phyloP scores from a whole-genome alignment of 2,888 invertebrate species.

The Lottia scabra region DNA sequence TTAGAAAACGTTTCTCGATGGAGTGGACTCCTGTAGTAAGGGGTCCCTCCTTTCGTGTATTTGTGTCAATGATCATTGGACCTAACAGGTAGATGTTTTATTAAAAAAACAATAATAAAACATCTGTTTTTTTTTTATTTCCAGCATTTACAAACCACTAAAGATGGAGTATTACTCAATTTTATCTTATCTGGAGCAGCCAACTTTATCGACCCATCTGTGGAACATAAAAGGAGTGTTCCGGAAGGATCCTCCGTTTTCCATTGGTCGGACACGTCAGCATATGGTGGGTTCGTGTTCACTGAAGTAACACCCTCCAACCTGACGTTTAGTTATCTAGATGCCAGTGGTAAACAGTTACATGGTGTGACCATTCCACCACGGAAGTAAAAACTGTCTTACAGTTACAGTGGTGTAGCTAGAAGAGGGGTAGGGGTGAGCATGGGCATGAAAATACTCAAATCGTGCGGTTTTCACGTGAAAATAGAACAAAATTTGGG shows the following conservation, averaged over 20 bases:
- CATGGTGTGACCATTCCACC: slow-evolving; percentile 51
- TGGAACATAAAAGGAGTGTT: slow-evolving; percentile 55
- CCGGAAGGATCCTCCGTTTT: slow-evolving; percentile 57
- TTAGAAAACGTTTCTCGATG: too few relatives aligned
- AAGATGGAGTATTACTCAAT: slow-evolving; percentile 53
- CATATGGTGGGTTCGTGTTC: slow-evolving; percentile 66
- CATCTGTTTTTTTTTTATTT: slow-evolving; percentile 25
- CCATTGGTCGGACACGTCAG: slow-evolving; percentile 64
- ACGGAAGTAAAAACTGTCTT: slow-evolving; percentile 28
- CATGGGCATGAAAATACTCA: too few relatives aligned
- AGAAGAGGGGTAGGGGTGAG: too few relatives aligned
- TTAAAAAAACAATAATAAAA: too few relatives aligned
- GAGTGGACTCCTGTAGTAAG: too few relatives aligned
- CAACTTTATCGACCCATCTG: slow-evolving; percentile 66
- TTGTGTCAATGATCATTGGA: too few relatives aligned
- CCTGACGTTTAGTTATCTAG: slow-evolving; percentile 59
- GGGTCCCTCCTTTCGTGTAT: too few relatives aligned
- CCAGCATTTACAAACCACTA: slow-evolving; percentile 54
- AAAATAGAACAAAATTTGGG: too few relatives aligned
- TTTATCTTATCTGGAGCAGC: slow-evolving; percentile 70
- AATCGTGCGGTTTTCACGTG: too few relatives aligned
- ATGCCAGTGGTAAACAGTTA: slow-evolving; percentile 45
- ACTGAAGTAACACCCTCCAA: slow-evolving; percentile 50
- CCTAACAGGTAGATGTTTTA: background rate
- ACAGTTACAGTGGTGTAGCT: too few relatives aligned